These are phyloP conservation scores for Archilochus colubris DNA, from an alignment of 2,113 vertebrate species.

Conservation along the genomic window DNA sequence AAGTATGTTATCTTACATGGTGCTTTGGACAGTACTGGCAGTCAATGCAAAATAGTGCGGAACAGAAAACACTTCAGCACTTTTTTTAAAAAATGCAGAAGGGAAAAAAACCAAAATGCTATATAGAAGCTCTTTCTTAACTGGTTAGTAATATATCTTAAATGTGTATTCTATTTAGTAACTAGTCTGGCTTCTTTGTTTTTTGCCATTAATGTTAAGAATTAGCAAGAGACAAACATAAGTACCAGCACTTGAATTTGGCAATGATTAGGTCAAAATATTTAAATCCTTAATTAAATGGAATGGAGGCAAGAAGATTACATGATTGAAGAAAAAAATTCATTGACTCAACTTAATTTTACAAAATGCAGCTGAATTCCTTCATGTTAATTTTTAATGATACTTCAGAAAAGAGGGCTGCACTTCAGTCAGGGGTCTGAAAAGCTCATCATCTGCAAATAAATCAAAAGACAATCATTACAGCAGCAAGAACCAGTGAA, in stretches of 20 bases:
- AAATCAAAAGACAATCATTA: slow-evolving; percentile 80
- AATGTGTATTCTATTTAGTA: slow-evolving; percentile 52
- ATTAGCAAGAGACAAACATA: slow-evolving; percentile 72
- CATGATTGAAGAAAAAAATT: slow-evolving; percentile 1
- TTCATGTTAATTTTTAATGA: slow-evolving; percentile 72
- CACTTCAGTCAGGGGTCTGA: slow-evolving; percentile 72
- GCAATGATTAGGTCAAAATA: slow-evolving; percentile 75
- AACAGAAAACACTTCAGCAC: not conserved
- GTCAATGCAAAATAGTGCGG: not conserved
- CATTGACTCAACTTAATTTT: slow-evolving; percentile 58
- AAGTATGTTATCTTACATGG: not conserved
- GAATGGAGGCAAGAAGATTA: slow-evolving; percentile 45
- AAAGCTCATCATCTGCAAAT: slow-evolving; percentile 82
- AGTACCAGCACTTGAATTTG: slow-evolving; percentile 72
- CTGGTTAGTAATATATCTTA: slow-evolving; percentile 32
- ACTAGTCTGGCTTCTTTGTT: slow-evolving; percentile 45
- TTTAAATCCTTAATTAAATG: slow-evolving; percentile 76
- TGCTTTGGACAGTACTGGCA: not conserved
- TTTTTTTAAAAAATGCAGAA: not conserved
- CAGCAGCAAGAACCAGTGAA: slow-evolving; percentile 71
- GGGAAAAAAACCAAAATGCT: not conserved
- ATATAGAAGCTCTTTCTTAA: slow-evolving; percentile 1
- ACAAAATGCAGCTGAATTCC: slow-evolving; percentile 74
- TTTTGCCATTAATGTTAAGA: slow-evolving; percentile 58
- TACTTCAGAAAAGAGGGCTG: slow-evolving; percentile 69